Base-by-base conservation (phyloP, 2,113 vertebrate species). In the Eleginops maclovinus region DNA sequence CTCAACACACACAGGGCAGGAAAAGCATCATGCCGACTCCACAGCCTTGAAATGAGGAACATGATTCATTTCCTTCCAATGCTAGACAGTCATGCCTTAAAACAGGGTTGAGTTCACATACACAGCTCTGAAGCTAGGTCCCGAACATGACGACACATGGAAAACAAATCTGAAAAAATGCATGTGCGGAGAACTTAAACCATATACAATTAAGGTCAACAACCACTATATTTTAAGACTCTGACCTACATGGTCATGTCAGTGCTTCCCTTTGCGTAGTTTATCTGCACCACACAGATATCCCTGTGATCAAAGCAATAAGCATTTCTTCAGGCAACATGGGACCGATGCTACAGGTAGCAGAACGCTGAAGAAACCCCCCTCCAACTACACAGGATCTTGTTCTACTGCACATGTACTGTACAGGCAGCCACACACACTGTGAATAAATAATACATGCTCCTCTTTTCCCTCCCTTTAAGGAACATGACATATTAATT, bases 21-120 rank as follows among this genome's bases (percentile, higher is more conserved):
- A 93, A 94, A 90, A 84, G 24, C 85, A 90, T 87, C 85, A 77
- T 68, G 72, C 49, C 44, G 75, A 87, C 83, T 82, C 66, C 21
- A 90, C 21, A 12, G 87, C 90, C 87, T 93, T 85, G 86, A 92
- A 92, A 85, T 82, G 78, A 92, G 91, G 91, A 94, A 91, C 87
- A 93, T 92, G 93, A 94, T 91, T 94, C 88, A 93, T 86, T 93
- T 92, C 92, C 92, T 94, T 85, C 87, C 44, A 54, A 80, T 79
- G 88, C 58, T 64, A 75, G 72, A 77, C 50, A 60, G 75, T 74
- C 84, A 73, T 85, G 65, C 56, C 44, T 79, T 53, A 67, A 73
- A 66, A 89, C 69, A 59, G 78, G 47, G 24, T 21, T 54, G 40
- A 58, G 66, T 76, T 85, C 40, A 86, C 40, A 67, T 22, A 66